Evolutionary conservation across 2,888 invertebrate species (phyloP).

Genomic region (Siphlonurus alternatus): DNA sequence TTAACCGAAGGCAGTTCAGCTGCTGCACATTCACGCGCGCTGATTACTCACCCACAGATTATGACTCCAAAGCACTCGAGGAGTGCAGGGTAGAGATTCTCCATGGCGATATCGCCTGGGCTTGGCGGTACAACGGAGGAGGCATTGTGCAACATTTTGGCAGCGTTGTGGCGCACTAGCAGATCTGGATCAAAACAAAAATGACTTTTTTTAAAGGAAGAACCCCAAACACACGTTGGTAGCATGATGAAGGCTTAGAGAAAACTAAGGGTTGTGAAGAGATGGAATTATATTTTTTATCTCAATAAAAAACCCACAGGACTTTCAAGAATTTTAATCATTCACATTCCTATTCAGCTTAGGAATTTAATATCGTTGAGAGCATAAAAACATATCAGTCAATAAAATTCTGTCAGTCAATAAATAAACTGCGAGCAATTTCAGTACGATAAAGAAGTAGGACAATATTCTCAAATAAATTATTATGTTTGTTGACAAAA

Average conservation of each 20-base stretch:
- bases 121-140: not conserved
- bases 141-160: not conserved
- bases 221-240: conserved; percentile 2
- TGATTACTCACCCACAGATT: conserved; percentile 56
- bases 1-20: no score
- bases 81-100: conserved; percentile 78
- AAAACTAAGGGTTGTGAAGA: no score
- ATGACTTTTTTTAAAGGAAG: not conserved
- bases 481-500: no score
- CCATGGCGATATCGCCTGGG: conserved; percentile 29
- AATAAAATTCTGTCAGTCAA: no score
- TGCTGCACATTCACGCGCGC: no score
- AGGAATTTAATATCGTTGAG: conserved; percentile 1
- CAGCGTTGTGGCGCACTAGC: not conserved
- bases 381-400: not conserved
- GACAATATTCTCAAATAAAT: no score
- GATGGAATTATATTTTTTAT: no score
- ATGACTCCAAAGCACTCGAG: conserved; percentile 85
- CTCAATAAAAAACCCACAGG: no score
- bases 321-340: not conserved
- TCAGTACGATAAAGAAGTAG: no score
- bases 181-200: not conserved
- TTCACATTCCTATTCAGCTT: not conserved
- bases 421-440: no score
- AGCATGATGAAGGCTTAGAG: not conserved